phyloP scores from a whole-genome alignment of 2,797 vertebrate species.

The Tamandua tetradactyla region DNA sequence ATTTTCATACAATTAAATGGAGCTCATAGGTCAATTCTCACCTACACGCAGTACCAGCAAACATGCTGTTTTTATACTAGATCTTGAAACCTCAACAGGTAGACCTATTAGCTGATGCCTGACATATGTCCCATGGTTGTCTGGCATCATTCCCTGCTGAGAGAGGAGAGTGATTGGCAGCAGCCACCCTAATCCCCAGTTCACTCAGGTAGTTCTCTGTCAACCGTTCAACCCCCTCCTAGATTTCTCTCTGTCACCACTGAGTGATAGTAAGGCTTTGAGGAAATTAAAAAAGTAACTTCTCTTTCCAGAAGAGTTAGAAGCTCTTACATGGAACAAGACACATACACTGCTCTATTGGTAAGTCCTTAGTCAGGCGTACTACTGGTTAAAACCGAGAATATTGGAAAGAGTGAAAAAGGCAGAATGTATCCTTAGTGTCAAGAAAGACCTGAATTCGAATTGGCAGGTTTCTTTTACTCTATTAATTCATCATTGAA shows the following conservation, averaged over 20 bases:
- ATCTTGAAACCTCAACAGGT: background rate
- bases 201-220: background rate
- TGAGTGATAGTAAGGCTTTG: background rate
- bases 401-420: constrained; percentile 25
- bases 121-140: background rate
- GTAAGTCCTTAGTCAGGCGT: background rate
- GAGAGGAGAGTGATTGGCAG: background rate
- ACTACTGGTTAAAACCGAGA: background rate
- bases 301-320: background rate
- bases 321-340: background rate
- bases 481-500: background rate
- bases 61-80: background rate
- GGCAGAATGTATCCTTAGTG: background rate
- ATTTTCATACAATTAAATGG: constrained; percentile 27
- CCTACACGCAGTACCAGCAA: background rate
- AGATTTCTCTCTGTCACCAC: background rate
- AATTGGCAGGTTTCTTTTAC: background rate
- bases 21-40: background rate
- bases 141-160: background rate
- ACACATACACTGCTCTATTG: background rate
- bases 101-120: background rate
- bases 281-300: background rate
- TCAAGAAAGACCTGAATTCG: constrained; percentile 40
- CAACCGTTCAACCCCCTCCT: background rate
- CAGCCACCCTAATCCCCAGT: background rate